A percentile compares a stretch with the other conserved stretches of the same genome.
Evolutionary conservation across 2,797 vertebrate genomes (phyloP).

Genomic region (Cyclopterus lumpus): DNA sequence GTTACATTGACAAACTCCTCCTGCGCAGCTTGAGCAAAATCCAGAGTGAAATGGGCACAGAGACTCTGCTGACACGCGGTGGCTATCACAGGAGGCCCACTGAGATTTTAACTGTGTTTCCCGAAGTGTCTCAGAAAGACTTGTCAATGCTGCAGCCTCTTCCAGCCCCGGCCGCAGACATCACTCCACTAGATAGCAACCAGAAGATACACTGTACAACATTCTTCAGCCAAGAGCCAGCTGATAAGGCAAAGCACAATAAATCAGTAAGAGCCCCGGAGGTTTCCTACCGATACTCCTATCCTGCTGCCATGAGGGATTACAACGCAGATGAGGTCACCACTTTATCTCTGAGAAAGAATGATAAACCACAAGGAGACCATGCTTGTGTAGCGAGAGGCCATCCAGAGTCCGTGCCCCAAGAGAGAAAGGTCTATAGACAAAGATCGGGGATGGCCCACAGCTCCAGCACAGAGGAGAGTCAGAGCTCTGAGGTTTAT

Average conservation of each 20-base stretch:
- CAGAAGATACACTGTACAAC: conserved; percentile 57
- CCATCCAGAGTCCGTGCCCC: conserved; percentile 38
- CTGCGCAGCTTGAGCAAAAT: conserved; percentile 81
- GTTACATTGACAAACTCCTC: conserved; percentile 89
- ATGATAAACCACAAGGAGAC: conserved; percentile 45
- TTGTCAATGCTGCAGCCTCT: conserved; percentile 19
- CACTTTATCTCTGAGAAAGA: conserved; percentile 51
- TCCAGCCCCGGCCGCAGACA: conserved; percentile 45
- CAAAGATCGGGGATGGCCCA: conserved; percentile 62
- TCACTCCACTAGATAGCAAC: conserved; percentile 35
- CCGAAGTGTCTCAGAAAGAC: conserved; percentile 49
- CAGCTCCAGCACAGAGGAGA: conserved; percentile 65
- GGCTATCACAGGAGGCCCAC: conserved; percentile 52
- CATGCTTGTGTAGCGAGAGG: conserved; percentile 38
- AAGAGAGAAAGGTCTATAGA: conserved; percentile 53
- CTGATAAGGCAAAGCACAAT: conserved; percentile 38
- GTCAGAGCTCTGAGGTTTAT: conserved; percentile 59
- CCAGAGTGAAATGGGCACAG: conserved; percentile 59
- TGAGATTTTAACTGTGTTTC: conserved; percentile 54
- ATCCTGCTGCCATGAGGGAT: conserved; percentile 59
- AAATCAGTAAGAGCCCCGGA: conserved; percentile 48
- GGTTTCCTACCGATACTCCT: conserved; percentile 57
- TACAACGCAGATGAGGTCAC: conserved; percentile 64
- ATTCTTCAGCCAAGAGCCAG: conserved; percentile 59
- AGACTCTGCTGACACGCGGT: conserved; percentile 38